phyloP scores from a whole-genome alignment of 2,797 vertebrate genomes.

The Argyrosomus regius region DNA sequence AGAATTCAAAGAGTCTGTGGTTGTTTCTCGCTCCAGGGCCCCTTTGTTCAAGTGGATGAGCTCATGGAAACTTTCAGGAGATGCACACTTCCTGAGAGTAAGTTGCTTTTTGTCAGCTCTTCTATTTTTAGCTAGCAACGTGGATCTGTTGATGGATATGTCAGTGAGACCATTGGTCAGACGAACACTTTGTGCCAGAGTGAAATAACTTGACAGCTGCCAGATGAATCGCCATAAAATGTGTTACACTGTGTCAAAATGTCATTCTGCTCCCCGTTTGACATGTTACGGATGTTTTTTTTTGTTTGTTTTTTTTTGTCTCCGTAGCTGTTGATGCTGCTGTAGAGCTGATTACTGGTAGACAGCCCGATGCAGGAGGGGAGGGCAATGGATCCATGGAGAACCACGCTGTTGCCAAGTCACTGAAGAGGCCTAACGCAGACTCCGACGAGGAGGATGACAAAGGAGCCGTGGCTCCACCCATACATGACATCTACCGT shows the following conservation, averaged over 20 bases:
- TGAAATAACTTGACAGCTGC: background rate
- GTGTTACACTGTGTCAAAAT: background rate
- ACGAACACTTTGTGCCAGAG: background rate
- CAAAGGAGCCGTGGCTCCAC: conserved; percentile 95
- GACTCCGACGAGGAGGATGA: conserved; percentile 98
- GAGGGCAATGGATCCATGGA: conserved; percentile 96
- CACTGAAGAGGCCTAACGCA: conserved; percentile 96
- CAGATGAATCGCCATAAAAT: background rate
- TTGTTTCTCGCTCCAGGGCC: conserved; percentile 87
- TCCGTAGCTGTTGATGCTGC: conserved; percentile 93
- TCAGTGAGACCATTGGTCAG: background rate
- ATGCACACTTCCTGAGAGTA: conserved; percentile 97
- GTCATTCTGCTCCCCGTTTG: background rate
- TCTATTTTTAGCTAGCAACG: conserved; percentile 6
- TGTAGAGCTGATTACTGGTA: conserved; percentile 93
- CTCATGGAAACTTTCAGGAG: conserved; percentile 96
- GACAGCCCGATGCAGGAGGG: conserved; percentile 89
- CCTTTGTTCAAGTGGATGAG: conserved; percentile 99
- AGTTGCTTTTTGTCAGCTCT: conserved; percentile 73
- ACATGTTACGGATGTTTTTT: background rate
- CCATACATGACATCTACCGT: conserved; percentile 98
- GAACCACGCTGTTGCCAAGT: conserved; percentile 91
- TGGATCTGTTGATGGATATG: background rate
- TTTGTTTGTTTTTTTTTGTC: conserved; percentile 1
- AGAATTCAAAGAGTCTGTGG: conserved; percentile 27